A percentile compares a stretch with the other conserved stretches of the same genome.
Evolutionary conservation across 2,113 vertebrate species (phyloP).

Genomic region (Callithrix jacchus): DNA sequence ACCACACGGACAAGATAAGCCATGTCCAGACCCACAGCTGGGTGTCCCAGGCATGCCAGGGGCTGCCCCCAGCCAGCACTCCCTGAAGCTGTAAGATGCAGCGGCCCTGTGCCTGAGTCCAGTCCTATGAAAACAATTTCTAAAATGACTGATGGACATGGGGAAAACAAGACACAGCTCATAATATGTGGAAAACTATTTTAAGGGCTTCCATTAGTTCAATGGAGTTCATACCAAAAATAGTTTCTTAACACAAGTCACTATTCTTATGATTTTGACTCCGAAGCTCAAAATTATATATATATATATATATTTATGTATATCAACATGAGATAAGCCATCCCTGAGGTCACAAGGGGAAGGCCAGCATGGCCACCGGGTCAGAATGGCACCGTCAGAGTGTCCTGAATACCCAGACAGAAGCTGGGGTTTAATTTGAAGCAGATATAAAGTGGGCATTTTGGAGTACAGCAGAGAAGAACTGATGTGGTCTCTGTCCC

Average conservation of each 20-base stretch:
- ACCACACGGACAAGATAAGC: neutral
- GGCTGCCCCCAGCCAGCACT: accelerated
- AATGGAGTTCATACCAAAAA: neutral
- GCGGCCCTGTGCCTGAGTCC: neutral
- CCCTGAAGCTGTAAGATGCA: accelerated
- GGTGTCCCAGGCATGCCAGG: accelerated
- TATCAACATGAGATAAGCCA: neutral
- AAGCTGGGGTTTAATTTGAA: neutral
- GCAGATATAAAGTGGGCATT: neutral
- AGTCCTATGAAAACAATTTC: neutral
- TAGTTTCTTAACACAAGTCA: neutral
- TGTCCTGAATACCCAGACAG: neutral
- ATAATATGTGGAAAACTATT: neutral
- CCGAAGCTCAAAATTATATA: no score
- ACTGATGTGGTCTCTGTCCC: neutral
- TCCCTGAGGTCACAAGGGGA: neutral
- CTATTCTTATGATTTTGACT: neutral
- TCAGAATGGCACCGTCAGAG: neutral
- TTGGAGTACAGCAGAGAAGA: neutral
- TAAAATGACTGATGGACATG: neutral
- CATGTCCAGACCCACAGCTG: neutral
- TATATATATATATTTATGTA: no score
- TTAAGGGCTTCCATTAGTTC: neutral
- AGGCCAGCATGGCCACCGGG: neutral
- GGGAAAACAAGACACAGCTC: neutral